Base-by-base conservation (phyloP, 1,140 invertebrate genomes). In the Carposina sasakii region DNA sequence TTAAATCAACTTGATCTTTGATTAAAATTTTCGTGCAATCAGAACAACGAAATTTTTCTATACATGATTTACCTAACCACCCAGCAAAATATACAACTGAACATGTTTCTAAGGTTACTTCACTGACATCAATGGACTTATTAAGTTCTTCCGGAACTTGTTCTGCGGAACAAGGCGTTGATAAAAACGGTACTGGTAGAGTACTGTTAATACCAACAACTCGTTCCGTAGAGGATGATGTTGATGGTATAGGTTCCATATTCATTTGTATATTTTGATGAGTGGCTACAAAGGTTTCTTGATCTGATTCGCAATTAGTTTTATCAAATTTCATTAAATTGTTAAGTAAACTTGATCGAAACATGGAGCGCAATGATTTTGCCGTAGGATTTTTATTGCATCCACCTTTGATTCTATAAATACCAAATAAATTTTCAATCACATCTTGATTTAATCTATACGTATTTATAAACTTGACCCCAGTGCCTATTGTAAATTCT, bases 351-450 rank as follows among this genome's bases (percentile, higher is more conserved):
- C 54, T 57, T 3, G 50, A 34, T 48, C 56, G 37, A 37, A 61
- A 61, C n/a, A 56, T 52, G 6, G 54, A 47, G 23, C 54, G 42
- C 26, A 63, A 48, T 13, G 34, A 24, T 48, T 39, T 54, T 19
- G 48, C 3, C 34, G 48, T 37, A 9, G 57, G 55, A 41, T 62
- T 58, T 34, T 42, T 57, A 23, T 42, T 52, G 28, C 51, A 48
- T 13, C 63, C 60, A 24, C 54, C 48, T 45, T 40, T 45, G 8
- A 47, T 22, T 31, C 57, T 34, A 33, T 52, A 51, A 16, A 58
- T 48, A 12, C 47, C 48, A 52, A 63, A 63, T 9, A 48, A 50
- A 56, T 67, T 67, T 56, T 67, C 63, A 28, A 67, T 40, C 9
- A 46, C 31, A 52, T 67, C 60, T 52, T 67, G 63, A 30, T 65